Base-by-base conservation (phyloP, 2,113 vertebrate genomes). In the Gorsachius goisagi region DNA sequence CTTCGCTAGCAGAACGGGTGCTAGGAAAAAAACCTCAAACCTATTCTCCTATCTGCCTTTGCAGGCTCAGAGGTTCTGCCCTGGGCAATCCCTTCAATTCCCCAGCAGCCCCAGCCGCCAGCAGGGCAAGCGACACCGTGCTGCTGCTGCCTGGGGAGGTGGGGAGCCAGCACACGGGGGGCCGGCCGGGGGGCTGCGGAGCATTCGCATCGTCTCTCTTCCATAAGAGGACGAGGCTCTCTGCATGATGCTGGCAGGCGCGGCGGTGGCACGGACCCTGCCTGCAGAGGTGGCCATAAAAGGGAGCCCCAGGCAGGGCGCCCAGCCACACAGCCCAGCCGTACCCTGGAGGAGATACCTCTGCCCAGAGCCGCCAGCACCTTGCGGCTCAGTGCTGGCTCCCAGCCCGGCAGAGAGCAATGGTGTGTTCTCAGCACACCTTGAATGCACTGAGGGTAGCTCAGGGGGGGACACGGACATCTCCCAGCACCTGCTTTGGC, bases 101-200 rank as follows among this genome's bases (percentile, higher is more conserved):
- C 74, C 28, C 49, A 63, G 76, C 64, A 88, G 71, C 30, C 76
- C 24, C 66, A 68, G 66, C 37, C 3, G 1, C 1, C 22, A 72
- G 56, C 71, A 64, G 47, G 11, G 63, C 64, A 58, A 4, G 5
- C 59, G 16, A 35, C 64, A 33, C 19, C 0, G 0, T 3, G 41
- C 30, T 30, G 60, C 59, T 81, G 60, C 60, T 81, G 77, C 47
- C 17, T 7, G 37, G 12, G 64, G 5, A 3, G 6, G 49, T 6
- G 8, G 55, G 52, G 23, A 37, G 50, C 35, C n/a, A 44, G 28
- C 12, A 0, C n/a, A 5, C 0, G 1, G 55, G 0, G 0, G 59
- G 59, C 13, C 2, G 15, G 18, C 41, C 9, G 16, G 5, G 33
- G 14, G 47, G 32, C 58, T 62, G 60, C 2, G 1, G 11, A 37